Base-by-base conservation (phyloP, 2,888 invertebrate species). In the Acrocera orbiculus region DNA sequence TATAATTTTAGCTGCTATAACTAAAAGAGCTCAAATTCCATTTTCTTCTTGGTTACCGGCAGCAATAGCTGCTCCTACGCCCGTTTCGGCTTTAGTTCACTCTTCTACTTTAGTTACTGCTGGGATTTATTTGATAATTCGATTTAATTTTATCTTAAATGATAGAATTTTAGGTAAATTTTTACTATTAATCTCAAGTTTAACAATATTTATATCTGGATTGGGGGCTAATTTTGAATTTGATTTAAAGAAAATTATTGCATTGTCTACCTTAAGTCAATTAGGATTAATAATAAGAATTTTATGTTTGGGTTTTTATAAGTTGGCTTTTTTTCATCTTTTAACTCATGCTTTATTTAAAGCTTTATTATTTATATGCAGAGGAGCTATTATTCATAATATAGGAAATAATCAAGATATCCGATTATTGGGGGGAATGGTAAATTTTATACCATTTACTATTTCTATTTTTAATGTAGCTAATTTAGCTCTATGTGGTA, bases 1-100 rank as follows among this genome's bases (percentile, higher is more conserved):
- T 47, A 50, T 66, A 41, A 58, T 63, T 51, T 55, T 66, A 44
- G 71, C 72, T 0, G 65, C 68, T 33, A 69, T 77, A 62, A 78
- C 78, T 39, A 81, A 81, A 59, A 80, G 78, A 44, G 80, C 79
- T 51, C 79, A 81, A 58, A 70, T 80, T 65, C 79, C 80, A 29
- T 82, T 81, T 73, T 76, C 75, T 40, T 67, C 75, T 28, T 81
- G 79, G 47, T 56, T 79, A 30, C 80, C 80, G 0, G 73, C 71
- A 1, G 78, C 78, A 27, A 80, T 80, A 57, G 74, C 76, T 0
- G 79, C 78, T 27, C 79, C 79, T 22, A 80, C 78, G 0, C 78
- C 78, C 29, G 49, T 79, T 35, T 76, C 76, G n/a, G 67, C 76
- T 39, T 66, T 79, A 60, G 77, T 75, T 43, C 77, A 80, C 66